These are phyloP conservation scores for Cynopterus sphinx DNA, from an alignment of 2,797 vertebrate species.

Conservation along the genomic window DNA sequence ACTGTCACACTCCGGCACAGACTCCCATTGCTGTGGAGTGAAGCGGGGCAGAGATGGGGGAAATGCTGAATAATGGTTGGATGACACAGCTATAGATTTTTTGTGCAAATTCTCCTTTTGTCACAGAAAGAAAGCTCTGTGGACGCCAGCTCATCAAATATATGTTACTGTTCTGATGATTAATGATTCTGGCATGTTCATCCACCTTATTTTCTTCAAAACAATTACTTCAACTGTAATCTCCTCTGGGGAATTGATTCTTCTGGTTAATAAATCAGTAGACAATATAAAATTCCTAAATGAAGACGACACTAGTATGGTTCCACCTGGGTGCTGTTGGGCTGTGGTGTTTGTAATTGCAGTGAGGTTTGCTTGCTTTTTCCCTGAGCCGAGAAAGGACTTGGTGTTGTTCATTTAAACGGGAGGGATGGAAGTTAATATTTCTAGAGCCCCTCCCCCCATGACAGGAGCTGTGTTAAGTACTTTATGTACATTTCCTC, in stretches of 20 bases:
- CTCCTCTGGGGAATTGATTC: constrained; percentile 51
- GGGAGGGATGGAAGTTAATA: not conserved
- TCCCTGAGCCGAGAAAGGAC: not conserved
- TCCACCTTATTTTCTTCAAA: constrained; percentile 65
- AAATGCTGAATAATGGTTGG: not conserved
- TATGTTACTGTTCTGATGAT: constrained; percentile 58
- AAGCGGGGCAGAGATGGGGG: not conserved
- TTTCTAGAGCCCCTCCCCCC: not conserved
- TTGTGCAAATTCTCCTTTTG: not conserved
- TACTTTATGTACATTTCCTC: not conserved
- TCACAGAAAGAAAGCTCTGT: constrained; percentile 17
- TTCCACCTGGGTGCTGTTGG: constrained; percentile 47
- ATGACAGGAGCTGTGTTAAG: not conserved
- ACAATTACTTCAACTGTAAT: constrained; percentile 72
- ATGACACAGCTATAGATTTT: not conserved
- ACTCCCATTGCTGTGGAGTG: not conserved
- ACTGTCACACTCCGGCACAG: not conserved
- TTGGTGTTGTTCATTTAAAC: not conserved
- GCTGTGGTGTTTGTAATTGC: not conserved
- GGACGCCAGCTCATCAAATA: constrained; percentile 45
- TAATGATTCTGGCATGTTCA: constrained; percentile 63
- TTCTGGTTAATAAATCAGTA: constrained; percentile 65
- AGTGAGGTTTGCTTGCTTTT: not conserved
- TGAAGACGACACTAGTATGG: not conserved
- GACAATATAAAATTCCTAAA: constrained; percentile 58